Conservation (phyloP, 1,140 invertebrate genomes). For the Holotrichia oblita region DNA sequence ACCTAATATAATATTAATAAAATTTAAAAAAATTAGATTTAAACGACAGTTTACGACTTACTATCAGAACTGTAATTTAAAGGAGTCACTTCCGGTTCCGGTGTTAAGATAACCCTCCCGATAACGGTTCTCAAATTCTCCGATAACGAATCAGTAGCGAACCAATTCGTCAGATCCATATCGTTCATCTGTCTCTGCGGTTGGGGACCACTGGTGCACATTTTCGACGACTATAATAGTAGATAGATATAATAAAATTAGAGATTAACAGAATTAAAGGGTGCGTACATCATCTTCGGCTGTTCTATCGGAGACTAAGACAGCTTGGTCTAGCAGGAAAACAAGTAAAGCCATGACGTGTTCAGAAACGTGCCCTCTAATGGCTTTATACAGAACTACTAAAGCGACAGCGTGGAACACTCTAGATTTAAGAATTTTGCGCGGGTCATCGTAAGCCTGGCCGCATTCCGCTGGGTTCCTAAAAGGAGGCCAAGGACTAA, state of each 20-base stretch:
- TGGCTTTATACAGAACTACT: conserved; percentile 84
- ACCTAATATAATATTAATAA: conserved; percentile 47
- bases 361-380: conserved; percentile 82
- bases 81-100: conserved; percentile 66
- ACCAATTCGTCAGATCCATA: conserved; percentile 77
- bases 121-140: conserved; percentile 83
- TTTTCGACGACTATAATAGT: conserved; percentile 53
- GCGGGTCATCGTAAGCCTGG: conserved; percentile 76
- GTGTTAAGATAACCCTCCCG: conserved; percentile 68
- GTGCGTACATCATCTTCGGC: conserved; percentile 15
- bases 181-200: conserved; percentile 69
- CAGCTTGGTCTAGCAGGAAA: conserved; percentile 86
- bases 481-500: conserved; percentile 85
- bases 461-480: conserved; percentile 73
- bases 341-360: conserved; percentile 86
- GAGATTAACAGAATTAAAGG: background rate
- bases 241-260: conserved; percentile 25
- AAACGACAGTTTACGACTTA: conserved; percentile 48
- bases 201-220: conserved; percentile 54
- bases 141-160: conserved; percentile 77
- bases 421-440: conserved; percentile 75
- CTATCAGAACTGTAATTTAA: conserved; percentile 67
- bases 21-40: no score
- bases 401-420: conserved; percentile 88
- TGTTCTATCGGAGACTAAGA: conserved; percentile 64